A percentile compares a stretch with the other conserved stretches of the same genome.
Evolutionary conservation across 2,113 vertebrate genomes (phyloP).

Genomic region (Takifugu bimaculatus): DNA sequence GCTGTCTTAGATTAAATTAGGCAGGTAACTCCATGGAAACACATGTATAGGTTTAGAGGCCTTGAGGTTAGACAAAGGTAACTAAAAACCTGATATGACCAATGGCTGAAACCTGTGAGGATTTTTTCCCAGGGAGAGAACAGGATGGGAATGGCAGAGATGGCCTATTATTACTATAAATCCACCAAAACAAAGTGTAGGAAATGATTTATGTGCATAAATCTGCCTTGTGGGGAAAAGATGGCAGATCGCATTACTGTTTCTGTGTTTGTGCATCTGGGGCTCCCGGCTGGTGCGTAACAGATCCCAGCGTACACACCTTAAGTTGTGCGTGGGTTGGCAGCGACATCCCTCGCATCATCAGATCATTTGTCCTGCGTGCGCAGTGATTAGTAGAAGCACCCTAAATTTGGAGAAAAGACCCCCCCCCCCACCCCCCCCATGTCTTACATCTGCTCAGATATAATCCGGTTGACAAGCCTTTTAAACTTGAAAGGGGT

Average conservation of each 20-base stretch:
- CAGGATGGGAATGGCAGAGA: conserved; percentile 74
- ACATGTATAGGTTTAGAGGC: conserved; percentile 63
- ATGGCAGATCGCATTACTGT: conserved; percentile 67
- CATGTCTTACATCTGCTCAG: conserved; percentile 13
- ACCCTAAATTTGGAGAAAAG: conserved; percentile 30
- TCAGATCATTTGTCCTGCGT: conserved; percentile 65
- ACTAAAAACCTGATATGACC: conserved; percentile 68
- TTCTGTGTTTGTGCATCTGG: conserved; percentile 75
- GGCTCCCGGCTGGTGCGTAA: conserved; percentile 69
- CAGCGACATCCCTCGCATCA: conserved; percentile 64
- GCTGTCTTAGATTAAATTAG: conserved; percentile 49
- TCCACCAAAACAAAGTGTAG: conserved; percentile 73
- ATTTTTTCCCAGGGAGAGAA: conserved; percentile 70
- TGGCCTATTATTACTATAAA: conserved; percentile 74
- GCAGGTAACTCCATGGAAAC: conserved; percentile 63
- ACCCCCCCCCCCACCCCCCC: background rate
- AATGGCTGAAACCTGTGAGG: conserved; percentile 66
- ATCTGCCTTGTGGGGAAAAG: conserved; percentile 66
- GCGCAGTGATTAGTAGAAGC: conserved; percentile 53
- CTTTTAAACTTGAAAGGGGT: conserved; percentile 14
- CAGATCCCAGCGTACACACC: conserved; percentile 68
- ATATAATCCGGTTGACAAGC: conserved; percentile 25
- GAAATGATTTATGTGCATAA: conserved; percentile 79
- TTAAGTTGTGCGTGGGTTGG: conserved; percentile 71
- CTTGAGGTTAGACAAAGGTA: conserved; percentile 66